These are phyloP conservation scores for Drosophila sucinea DNA, from an alignment of 1,140 invertebrate species.

Conservation along the genomic window DNA sequence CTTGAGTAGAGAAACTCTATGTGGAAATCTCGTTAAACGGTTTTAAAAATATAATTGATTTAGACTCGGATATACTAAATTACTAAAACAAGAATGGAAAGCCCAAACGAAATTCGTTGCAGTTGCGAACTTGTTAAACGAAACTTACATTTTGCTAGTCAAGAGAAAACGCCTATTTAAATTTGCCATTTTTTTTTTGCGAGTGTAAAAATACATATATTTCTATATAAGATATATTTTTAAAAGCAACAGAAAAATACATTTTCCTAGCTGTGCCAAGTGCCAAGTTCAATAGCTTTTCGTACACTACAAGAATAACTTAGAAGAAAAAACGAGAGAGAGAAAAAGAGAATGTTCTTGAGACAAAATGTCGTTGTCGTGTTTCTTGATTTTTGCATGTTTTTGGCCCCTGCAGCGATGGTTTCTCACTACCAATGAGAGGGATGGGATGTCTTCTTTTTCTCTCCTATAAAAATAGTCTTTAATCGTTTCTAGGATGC, in stretches of 20 bases:
- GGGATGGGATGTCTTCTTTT: conserved; percentile 4
- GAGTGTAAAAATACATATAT: background rate
- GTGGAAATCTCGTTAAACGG: too few relatives aligned
- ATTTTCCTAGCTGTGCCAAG: conserved; percentile 44
- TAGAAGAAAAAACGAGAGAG: conserved; percentile 10
- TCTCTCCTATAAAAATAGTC: conserved; percentile 56
- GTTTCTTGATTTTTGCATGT: conserved; percentile 25
- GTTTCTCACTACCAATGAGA: conserved; percentile 14
- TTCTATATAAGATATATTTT: conserved; percentile 7
- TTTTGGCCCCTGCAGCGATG: conserved; percentile 67
- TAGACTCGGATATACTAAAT: too few relatives aligned
- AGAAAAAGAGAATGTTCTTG: conserved; percentile 12
- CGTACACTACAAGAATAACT: conserved; percentile 28
- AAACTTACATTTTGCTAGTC: too few relatives aligned
- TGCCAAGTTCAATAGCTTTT: conserved; percentile 78
- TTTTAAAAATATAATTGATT: too few relatives aligned
- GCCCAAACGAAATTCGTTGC: background rate
- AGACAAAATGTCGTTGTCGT: conserved; percentile 60
- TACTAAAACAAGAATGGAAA: conserved; percentile 41
- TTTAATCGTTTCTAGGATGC: conserved; percentile 52
- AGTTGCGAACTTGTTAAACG: too few relatives aligned
- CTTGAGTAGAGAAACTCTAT: too few relatives aligned
- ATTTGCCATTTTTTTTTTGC: background rate
- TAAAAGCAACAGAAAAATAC: background rate
- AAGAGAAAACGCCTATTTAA: background rate